Conservation (phyloP, 35 echinoderm and acorn worm genomes). For the Diadema setosum region DNA sequence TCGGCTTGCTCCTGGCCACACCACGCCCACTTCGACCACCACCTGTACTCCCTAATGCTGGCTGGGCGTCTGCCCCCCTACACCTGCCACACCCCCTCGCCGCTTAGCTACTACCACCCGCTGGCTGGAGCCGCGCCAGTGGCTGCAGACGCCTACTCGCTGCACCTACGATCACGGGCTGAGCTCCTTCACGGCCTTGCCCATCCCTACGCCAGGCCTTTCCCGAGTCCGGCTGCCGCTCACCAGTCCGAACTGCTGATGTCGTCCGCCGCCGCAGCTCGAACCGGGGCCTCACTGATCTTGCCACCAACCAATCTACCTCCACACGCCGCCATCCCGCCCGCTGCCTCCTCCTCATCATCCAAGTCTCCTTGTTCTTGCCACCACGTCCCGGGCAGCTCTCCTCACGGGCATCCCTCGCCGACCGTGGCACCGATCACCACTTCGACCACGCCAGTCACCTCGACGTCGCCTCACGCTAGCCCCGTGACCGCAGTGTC, state of each 20-base stretch:
- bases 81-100: conserved; percentile 47
- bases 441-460: not conserved
- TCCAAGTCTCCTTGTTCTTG: not conserved
- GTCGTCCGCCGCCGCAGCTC: not conserved
- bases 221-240: not conserved
- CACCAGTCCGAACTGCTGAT: conserved; percentile 18
- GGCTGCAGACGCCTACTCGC: conserved; percentile 61
- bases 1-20: conserved; percentile 87
- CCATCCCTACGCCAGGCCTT: conserved; percentile 36
- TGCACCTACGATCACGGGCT: conserved; percentile 79
- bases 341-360: not conserved
- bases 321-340: not conserved
- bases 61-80: conserved; percentile 82
- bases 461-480: not conserved
- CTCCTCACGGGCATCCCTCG: not conserved
- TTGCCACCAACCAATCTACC: not conserved
- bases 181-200: conserved; percentile 61
- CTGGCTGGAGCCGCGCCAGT: conserved; percentile 37
- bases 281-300: not conserved
- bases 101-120: conserved; percentile 84
- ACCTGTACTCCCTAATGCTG: conserved; percentile 91
- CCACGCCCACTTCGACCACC: conserved; percentile 82
- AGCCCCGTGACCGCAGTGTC: not conserved
- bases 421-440: not conserved
- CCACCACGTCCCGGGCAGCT: not conserved